phyloP scores from a whole-genome alignment of 2,797 vertebrate species.

The Limosa lapponica region DNA sequence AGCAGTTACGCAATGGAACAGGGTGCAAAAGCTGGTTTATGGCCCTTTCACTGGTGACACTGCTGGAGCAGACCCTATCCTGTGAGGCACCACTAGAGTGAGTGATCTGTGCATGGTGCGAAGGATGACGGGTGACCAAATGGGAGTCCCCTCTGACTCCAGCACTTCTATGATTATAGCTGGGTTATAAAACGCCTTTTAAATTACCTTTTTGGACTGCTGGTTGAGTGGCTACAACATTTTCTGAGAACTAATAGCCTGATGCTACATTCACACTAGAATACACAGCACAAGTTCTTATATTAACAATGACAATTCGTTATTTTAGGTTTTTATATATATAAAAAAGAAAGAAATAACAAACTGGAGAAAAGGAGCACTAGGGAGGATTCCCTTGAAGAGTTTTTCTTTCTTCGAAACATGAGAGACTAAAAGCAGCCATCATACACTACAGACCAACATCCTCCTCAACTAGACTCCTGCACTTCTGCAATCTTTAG shows the following conservation, averaged over 20 bases:
- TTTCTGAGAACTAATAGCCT: neutral
- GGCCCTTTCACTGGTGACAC: neutral
- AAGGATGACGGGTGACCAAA: neutral
- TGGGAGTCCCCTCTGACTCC: neutral
- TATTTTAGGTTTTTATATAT: neutral
- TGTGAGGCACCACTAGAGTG: neutral
- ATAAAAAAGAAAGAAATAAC: neutral
- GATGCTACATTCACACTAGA: neutral
- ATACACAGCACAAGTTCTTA: neutral
- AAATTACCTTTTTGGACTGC: neutral
- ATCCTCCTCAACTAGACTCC: neutral
- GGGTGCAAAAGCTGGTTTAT: neutral
- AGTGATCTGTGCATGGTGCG: neutral
- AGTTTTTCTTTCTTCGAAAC: neutral
- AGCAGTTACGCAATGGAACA: neutral
- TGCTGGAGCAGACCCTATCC: neutral
- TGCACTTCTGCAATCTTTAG: neutral
- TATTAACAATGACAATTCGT: neutral
- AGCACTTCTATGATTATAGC: neutral
- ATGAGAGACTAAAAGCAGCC: neutral
- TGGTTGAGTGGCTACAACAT: neutral
- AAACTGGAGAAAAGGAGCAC: neutral
- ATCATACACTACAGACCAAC: neutral
- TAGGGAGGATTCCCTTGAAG: neutral
- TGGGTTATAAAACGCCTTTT: neutral